Evolutionary conservation across 2,797 vertebrate genomes (phyloP).

Genomic region (Sparidentex hasta): DNA sequence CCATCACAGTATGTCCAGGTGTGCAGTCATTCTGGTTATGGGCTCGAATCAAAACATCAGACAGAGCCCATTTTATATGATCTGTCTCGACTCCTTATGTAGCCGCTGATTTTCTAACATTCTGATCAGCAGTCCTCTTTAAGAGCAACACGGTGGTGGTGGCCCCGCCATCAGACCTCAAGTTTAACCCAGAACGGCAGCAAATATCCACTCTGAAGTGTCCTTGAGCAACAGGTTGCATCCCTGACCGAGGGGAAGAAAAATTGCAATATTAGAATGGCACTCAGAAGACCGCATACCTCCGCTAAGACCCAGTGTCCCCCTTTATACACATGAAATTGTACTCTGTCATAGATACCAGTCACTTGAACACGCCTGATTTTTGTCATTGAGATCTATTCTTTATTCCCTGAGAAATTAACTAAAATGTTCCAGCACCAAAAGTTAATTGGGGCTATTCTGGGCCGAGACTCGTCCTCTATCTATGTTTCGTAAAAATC

Average conservation of each 20-base stretch:
- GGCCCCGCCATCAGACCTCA: neutral
- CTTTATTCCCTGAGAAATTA: too few species aligned
- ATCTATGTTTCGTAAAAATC: too few species aligned
- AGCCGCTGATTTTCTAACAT: neutral
- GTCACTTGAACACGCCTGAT: too few species aligned
- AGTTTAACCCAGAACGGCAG: neutral
- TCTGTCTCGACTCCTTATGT: neutral
- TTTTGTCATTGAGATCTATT: too few species aligned
- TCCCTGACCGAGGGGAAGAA: neutral
- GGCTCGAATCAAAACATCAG: neutral
- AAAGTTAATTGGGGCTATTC: too few species aligned
- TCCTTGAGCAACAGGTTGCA: constrained; percentile 4
- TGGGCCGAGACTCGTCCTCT: too few species aligned
- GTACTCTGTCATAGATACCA: too few species aligned
- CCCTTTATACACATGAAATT: too few species aligned
- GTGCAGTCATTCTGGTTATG: neutral
- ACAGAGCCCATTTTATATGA: neutral
- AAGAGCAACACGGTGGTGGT: neutral
- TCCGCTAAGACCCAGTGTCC: too few species aligned
- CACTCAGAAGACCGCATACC: too few species aligned
- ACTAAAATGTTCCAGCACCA: too few species aligned
- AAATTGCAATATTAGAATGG: neutral
- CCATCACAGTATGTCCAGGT: neutral
- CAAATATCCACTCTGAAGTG: neutral
- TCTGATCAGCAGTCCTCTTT: neutral